Conservation (phyloP, 2,888 invertebrate genomes). For the Pheosia gnoma region DNA sequence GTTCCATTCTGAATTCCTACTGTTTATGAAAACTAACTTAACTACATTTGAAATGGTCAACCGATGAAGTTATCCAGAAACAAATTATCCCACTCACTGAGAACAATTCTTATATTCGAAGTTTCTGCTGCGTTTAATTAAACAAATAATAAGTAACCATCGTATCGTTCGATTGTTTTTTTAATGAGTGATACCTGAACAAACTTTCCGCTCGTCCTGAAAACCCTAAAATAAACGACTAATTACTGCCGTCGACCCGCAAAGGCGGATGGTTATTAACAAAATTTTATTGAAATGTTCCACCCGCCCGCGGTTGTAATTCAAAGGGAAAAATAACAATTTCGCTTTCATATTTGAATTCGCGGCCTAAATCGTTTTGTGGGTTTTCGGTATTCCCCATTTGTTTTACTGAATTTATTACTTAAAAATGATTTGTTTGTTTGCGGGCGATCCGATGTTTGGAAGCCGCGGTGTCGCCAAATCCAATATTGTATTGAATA, state of each 20-base stretch:
- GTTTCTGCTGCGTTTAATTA: no score
- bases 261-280: background rate
- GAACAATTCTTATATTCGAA: no score
- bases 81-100: no score
- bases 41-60: no score
- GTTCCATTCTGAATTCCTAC: no score
- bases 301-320: background rate
- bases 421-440: background rate
- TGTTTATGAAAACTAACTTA: no score
- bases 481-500: background rate
- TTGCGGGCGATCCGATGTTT: background rate
- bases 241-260: background rate
- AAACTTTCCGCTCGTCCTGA: background rate
- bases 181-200: no score
- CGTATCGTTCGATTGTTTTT: no score
- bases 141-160: no score
- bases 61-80: no score
- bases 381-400: background rate
- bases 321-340: slow-evolving; percentile 1
- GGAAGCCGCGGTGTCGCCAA: background rate
- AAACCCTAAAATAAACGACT: background rate
- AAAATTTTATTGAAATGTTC: background rate
- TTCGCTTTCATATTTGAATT: background rate
- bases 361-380: slow-evolving; percentile 3
- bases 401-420: background rate